Evolutionary conservation across 2,797 vertebrate species (phyloP).

Genomic region (Hydrocynus forskahlii): DNA sequence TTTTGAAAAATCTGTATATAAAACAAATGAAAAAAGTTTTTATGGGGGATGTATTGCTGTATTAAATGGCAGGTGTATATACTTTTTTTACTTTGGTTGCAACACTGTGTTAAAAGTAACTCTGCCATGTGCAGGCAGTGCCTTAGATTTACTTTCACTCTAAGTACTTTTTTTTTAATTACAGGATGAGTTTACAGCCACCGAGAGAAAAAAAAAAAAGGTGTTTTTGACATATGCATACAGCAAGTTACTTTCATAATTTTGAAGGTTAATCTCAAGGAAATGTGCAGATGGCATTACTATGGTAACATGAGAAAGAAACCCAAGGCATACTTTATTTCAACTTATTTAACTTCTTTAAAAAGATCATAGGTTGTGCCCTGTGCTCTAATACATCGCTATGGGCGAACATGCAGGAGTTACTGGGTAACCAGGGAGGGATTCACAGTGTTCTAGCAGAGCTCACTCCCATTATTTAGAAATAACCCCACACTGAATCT

Average conservation of each 20-base stretch:
- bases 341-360: background rate
- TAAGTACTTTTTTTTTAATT: background rate
- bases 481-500: slow-evolving; percentile 13
- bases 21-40: no score
- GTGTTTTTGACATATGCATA: no score
- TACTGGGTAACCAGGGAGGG: background rate
- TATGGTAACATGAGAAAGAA: background rate
- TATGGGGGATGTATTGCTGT: no score
- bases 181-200: background rate
- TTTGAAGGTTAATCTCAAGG: background rate
- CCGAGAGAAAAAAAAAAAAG: background rate
- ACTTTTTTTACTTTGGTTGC: background rate
- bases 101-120: background rate
- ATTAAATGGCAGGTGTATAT: no score
- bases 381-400: background rate
- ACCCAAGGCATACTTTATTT: background rate
- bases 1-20: no score
- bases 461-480: slow-evolving; percentile 1
- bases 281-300: background rate
- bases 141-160: background rate
- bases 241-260: no score
- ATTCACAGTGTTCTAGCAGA: background rate
- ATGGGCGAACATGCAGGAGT: background rate
- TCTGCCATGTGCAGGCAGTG: no score
- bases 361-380: background rate